Evolutionary conservation across 2,797 vertebrate genomes (phyloP).

Genomic region (Hydrophis major): DNA sequence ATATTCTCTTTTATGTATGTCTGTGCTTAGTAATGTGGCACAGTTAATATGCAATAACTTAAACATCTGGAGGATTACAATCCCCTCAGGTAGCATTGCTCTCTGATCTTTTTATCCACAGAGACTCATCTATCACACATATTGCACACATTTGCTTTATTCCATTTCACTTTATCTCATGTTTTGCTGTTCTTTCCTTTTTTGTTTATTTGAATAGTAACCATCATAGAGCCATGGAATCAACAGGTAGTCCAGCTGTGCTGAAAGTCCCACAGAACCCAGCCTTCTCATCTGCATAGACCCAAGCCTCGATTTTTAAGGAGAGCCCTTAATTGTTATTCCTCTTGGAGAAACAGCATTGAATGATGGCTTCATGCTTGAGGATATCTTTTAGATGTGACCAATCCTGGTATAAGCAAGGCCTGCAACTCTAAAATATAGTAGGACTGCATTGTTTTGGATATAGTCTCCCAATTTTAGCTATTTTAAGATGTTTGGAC

Average conservation of each 20-base stretch:
- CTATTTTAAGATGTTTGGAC: neutral
- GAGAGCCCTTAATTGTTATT: conserved; percentile 58
- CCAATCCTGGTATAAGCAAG: neutral
- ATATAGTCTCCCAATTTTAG: neutral
- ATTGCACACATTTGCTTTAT: neutral
- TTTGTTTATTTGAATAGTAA: conserved; percentile 11
- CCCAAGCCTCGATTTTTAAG: conserved; percentile 21
- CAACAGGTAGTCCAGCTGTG: conserved; percentile 22
- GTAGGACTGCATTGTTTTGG: neutral
- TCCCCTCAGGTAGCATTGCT: neutral
- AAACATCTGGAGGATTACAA: neutral
- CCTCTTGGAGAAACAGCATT: conserved; percentile 4
- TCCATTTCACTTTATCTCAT: neutral
- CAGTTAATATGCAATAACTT: neutral
- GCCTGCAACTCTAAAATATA: neutral
- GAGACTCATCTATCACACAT: neutral
- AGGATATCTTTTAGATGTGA: neutral
- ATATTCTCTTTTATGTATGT: neutral
- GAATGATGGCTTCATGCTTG: neutral
- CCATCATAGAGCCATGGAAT: conserved; percentile 25
- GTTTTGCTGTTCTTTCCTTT: neutral
- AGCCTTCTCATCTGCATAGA: conserved; percentile 41
- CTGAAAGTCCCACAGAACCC: conserved; percentile 13
- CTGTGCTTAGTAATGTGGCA: neutral
- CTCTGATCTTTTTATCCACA: neutral